Conservation (phyloP, 1,140 invertebrate species). For the Panulirus ornatus region DNA sequence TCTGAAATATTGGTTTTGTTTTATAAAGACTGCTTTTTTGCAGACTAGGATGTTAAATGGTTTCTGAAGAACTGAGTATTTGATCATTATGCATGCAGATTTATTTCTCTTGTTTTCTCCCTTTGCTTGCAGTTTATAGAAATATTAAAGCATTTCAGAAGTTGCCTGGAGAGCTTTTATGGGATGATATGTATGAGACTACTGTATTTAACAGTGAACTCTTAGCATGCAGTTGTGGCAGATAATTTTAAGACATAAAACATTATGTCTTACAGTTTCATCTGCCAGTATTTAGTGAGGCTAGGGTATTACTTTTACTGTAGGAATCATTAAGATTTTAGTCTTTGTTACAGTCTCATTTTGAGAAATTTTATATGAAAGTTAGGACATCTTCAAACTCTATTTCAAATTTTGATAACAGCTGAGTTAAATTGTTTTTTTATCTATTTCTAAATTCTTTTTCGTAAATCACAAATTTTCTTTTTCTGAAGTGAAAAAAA, state of each 20-base stretch:
- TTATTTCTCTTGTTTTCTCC: background rate
- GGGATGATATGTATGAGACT: background rate
- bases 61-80: background rate
- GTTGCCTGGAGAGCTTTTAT: background rate
- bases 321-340: no score
- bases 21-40: background rate
- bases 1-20: background rate
- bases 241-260: background rate
- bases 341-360: no score
- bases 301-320: background rate
- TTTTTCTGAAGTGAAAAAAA: no score
- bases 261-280: background rate
- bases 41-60: background rate
- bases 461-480: no score
- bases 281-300: background rate
- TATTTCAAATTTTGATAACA: no score
- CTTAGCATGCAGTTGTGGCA: background rate
- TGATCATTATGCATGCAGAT: background rate
- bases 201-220: background rate
- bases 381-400: no score
- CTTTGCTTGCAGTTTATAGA: background rate
- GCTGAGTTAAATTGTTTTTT: no score
- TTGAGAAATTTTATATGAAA: no score
- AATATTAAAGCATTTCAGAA: background rate
- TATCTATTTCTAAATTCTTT: no score